A percentile compares a stretch with the other conserved stretches of the same genome.
phyloP scores from a whole-genome alignment of 2,797 vertebrate genomes.

The Pipistrellus pipistrellus region DNA sequence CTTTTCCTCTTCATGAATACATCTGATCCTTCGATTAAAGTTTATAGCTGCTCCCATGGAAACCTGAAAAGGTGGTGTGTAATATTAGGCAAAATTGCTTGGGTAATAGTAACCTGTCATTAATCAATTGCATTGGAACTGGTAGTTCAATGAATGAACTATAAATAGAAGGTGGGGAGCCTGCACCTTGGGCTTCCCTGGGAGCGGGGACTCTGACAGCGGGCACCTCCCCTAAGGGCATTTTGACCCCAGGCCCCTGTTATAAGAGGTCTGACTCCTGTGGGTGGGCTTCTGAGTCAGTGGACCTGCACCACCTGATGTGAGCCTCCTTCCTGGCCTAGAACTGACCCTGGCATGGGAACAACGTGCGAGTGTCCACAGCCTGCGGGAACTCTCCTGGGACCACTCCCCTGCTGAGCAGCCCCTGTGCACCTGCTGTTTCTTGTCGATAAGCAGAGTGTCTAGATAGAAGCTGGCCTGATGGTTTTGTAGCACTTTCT shows the following conservation, averaged over 20 bases:
- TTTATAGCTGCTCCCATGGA: not conserved
- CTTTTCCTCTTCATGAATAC: not conserved
- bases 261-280: not conserved
- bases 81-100: not conserved
- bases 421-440: not conserved
- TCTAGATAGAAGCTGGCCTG: not conserved
- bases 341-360: not conserved
- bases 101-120: not conserved
- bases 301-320: not conserved
- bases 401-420: not conserved
- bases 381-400: not conserved
- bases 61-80: not conserved
- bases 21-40: not conserved
- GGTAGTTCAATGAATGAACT: not conserved
- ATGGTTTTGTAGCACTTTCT: not conserved
- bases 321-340: not conserved
- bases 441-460: not conserved
- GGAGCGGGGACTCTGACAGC: not conserved
- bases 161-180: not conserved
- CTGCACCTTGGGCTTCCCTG: not conserved
- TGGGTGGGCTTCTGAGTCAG: not conserved
- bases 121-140: not conserved
- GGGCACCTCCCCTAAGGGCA: too few relatives aligned
- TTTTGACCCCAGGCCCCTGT: not conserved
- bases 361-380: not conserved